Evolutionary conservation across 2,797 vertebrate genomes (phyloP).

Genomic region (Megaceryle alcyon): DNA sequence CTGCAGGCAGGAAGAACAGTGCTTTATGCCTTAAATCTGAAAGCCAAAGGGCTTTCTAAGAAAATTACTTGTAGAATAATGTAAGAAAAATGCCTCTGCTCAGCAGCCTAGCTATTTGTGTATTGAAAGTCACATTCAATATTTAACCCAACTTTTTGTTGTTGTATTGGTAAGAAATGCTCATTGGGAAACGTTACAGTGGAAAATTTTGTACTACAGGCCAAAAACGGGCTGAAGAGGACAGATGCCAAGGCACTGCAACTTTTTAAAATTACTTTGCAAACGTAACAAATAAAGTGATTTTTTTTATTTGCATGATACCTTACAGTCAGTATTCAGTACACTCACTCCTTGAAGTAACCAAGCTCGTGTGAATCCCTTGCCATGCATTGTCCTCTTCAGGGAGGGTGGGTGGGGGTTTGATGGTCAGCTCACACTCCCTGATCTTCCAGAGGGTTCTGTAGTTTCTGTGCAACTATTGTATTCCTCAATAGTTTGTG

Average conservation of each 20-base stretch:
- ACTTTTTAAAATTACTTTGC: neutral
- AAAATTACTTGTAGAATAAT: neutral
- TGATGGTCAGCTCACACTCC: fast-evolving
- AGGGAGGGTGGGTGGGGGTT: neutral
- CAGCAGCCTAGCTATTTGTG: neutral
- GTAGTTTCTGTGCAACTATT: neutral
- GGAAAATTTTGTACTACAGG: neutral
- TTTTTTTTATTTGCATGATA: neutral
- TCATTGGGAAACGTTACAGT: neutral
- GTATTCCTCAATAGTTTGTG: neutral
- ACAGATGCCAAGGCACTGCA: neutral
- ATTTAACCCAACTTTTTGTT: neutral
- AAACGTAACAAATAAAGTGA: neutral
- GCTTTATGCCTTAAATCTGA: neutral
- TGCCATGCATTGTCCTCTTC: fast-evolving
- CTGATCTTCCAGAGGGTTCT: neutral
- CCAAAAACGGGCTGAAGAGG: neutral
- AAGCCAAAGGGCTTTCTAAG: neutral
- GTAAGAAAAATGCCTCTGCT: neutral
- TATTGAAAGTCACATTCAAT: neutral
- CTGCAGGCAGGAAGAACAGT: neutral
- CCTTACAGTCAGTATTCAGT: neutral
- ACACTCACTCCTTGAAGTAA: neutral
- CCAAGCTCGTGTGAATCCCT: fast-evolving
- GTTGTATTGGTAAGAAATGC: neutral